Conservation (phyloP, 2,113 vertebrate species). For the Helogale parvula region DNA sequence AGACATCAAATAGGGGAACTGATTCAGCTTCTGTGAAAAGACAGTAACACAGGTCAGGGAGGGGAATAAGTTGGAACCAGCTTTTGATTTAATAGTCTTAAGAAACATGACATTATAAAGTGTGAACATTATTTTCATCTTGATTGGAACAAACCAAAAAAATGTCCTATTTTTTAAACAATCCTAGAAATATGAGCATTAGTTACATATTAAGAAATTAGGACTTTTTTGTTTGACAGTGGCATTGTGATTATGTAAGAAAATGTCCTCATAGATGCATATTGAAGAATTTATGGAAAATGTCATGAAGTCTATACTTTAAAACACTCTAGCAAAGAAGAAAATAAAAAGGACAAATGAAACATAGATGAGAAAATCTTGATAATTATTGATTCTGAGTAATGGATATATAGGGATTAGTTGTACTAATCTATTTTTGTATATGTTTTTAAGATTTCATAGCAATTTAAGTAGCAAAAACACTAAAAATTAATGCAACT, state of each 20-base stretch:
- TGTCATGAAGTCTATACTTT: neutral
- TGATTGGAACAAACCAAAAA: neutral
- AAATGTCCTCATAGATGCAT: neutral
- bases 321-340: neutral
- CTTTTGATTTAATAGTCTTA: neutral
- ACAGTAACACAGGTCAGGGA: neutral
- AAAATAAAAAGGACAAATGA: neutral
- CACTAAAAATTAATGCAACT: neutral
- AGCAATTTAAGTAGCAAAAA: neutral
- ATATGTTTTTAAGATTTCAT: neutral
- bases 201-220: neutral
- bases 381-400: neutral
- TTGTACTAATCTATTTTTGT: neutral
- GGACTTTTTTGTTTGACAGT: neutral
- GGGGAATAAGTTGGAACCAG: neutral
- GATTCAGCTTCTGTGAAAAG: neutral
- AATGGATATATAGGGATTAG: neutral
- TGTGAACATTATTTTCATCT: neutral
- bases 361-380: neutral
- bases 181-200: neutral
- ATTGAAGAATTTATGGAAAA: neutral
- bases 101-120: neutral
- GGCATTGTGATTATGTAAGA: neutral
- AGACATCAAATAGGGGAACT: neutral
- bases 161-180: neutral